These are phyloP conservation scores for Macrochelys suwanniensis DNA, from an alignment of 2,797 vertebrate species.

Conservation along the genomic window DNA sequence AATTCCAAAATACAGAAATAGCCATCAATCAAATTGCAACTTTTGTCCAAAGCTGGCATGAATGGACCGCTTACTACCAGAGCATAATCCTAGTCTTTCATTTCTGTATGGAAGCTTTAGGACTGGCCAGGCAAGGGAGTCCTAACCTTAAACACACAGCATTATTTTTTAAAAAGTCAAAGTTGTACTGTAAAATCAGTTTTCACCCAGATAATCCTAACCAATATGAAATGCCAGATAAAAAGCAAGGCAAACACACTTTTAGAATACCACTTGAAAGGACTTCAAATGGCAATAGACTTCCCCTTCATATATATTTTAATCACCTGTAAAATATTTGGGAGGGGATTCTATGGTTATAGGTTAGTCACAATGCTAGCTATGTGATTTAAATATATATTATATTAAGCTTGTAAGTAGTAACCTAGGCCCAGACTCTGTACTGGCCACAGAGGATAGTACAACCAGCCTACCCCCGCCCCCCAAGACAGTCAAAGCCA, in stretches of 20 bases:
- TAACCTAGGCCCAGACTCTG: background rate
- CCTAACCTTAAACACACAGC: background rate
- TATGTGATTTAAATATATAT: background rate
- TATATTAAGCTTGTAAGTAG: background rate
- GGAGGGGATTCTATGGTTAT: background rate
- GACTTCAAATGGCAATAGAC: background rate
- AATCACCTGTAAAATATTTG: background rate
- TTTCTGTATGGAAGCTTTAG: background rate
- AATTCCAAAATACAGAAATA: background rate
- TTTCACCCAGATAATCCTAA: background rate
- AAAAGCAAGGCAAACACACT: background rate
- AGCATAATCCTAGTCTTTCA: accelerated
- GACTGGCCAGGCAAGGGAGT: background rate
- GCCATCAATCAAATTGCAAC: background rate
- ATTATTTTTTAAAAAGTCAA: background rate
- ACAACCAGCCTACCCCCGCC: background rate
- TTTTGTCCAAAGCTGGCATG: background rate
- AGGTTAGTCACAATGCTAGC: background rate
- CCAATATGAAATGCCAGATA: background rate
- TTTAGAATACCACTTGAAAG: background rate
- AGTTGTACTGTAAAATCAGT: background rate
- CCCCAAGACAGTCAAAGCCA: background rate
- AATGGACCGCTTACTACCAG: background rate
- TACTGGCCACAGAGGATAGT: accelerated
- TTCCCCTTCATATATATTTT: background rate